These are phyloP conservation scores for Ranitomeya variabilis DNA, from an alignment of 2,113 vertebrate genomes.

Conservation along the genomic window DNA sequence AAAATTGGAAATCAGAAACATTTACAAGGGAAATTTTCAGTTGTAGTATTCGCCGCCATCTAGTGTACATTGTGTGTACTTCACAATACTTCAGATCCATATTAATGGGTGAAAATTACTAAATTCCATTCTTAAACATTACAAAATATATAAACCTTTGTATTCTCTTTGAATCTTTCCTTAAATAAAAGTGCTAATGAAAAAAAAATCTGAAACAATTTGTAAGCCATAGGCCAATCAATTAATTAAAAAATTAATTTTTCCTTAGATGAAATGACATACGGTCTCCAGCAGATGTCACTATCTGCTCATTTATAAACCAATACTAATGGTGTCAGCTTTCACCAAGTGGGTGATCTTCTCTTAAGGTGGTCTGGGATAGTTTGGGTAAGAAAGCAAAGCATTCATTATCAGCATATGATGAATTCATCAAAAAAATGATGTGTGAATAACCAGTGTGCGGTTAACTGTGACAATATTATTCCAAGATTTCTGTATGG, in stretches of 20 bases:
- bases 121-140: neutral
- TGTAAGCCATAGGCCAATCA: neutral
- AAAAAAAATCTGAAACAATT: neutral
- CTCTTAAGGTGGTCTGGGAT: constrained; percentile 65
- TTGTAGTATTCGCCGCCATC: neutral
- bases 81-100: neutral
- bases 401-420: neutral
- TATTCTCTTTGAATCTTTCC: neutral
- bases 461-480: constrained; percentile 42
- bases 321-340: neutral
- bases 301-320: constrained; percentile 52
- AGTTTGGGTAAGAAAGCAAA: constrained; percentile 22
- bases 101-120: neutral
- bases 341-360: constrained; percentile 26
- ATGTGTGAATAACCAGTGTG: constrained; percentile 8
- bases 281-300: constrained; percentile 66
- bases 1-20: neutral
- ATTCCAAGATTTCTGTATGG: neutral
- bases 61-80: neutral
- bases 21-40: neutral
- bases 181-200: neutral
- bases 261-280: neutral
- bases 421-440: constrained; percentile 33
- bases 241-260: neutral
- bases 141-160: neutral